Conservation (phyloP, 1,140 invertebrate genomes). For the Nebria ingens region DNA sequence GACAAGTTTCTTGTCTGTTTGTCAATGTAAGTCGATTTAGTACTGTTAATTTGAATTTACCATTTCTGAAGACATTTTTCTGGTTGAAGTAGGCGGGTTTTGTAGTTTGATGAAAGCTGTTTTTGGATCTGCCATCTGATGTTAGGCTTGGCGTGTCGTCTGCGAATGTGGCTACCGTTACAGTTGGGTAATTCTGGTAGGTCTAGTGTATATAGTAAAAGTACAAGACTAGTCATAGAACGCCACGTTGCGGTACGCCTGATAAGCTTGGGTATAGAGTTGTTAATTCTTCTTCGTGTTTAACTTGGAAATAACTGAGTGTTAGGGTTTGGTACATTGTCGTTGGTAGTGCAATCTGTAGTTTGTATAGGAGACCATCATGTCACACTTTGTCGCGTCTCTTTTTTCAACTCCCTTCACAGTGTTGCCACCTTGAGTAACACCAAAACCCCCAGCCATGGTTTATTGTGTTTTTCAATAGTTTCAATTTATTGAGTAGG, state of each 20-base stretch:
- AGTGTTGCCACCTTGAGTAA: too few species aligned
- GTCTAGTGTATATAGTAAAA: constrained; percentile 19
- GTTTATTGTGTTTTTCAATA: too few species aligned
- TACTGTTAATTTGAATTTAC: constrained; percentile 20
- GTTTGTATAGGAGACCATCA: constrained; percentile 19
- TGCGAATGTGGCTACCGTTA: constrained; percentile 17
- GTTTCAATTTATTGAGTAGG: too few species aligned
- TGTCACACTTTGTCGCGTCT: constrained; percentile 23
- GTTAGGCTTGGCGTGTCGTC: constrained; percentile 23
- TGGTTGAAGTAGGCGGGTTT: constrained; percentile 5
- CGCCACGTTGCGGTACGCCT: constrained; percentile 23
- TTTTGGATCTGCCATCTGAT: background rate
- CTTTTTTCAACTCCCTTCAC: too few species aligned
- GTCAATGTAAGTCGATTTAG: constrained; percentile 19
- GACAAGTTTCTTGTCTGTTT: too few species aligned
- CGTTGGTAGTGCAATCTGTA: too few species aligned
- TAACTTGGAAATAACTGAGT: constrained; percentile 15
- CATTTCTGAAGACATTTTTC: constrained; percentile 18
- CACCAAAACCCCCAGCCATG: too few species aligned
- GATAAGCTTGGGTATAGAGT: constrained; percentile 12
- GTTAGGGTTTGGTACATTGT: constrained; percentile 11
- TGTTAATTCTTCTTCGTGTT: background rate
- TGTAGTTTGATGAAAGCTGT: constrained; percentile 14
- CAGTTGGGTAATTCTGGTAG: constrained; percentile 13
- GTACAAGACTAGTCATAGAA: constrained; percentile 19